Conservation (phyloP, 2,797 vertebrate genomes). For the Lithobates sylvaticus region DNA sequence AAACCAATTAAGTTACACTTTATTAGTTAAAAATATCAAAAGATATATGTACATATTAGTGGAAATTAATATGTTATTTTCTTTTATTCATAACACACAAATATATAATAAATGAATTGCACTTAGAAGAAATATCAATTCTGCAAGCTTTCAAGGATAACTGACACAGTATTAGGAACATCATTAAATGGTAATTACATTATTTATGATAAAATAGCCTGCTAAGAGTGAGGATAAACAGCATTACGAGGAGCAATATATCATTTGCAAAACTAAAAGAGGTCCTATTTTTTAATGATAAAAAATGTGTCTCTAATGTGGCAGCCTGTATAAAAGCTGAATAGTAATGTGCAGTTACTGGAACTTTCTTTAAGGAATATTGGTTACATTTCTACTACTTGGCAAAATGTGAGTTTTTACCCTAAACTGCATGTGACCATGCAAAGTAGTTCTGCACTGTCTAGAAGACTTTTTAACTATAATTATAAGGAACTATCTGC, state of each 20-base stretch:
- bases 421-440: too few species aligned
- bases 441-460: too few species aligned
- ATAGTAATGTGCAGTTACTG: background rate
- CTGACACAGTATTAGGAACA: conserved; percentile 39
- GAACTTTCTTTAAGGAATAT: background rate
- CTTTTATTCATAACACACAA: background rate
- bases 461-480: too few species aligned
- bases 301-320: background rate
- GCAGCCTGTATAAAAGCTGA: background rate
- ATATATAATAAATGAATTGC: background rate
- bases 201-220: conserved; percentile 45
- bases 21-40: background rate
- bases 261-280: background rate
- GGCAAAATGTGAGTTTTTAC: background rate
- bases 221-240: conserved; percentile 17
- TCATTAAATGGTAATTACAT: conserved; percentile 42
- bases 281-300: background rate
- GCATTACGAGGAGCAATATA: background rate
- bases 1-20: background rate
- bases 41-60: background rate
- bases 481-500: too few species aligned
- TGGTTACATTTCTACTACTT: background rate
- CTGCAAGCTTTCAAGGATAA: conserved; percentile 30
- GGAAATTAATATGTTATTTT: background rate
- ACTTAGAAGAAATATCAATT: conserved; percentile 33